Conservation (phyloP, 2,113 vertebrate genomes). For the Hypomesus transpacificus region DNA sequence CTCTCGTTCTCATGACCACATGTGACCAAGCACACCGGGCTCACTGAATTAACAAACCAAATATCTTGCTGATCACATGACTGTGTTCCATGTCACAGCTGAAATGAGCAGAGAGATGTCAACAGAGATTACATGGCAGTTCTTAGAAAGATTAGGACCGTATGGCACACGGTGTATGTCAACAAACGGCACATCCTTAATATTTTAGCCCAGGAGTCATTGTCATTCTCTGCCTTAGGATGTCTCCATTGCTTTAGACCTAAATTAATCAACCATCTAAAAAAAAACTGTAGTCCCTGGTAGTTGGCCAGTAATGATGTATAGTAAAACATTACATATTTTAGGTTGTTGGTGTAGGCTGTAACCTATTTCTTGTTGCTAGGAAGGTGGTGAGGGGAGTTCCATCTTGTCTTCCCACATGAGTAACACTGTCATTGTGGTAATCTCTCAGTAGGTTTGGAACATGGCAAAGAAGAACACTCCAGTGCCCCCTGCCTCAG, state of each 20-base stretch:
- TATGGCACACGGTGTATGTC: not conserved
- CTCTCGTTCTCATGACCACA: not conserved
- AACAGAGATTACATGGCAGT: not conserved
- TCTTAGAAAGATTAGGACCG: not conserved
- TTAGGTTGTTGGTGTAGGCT: not conserved
- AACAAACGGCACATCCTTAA: not conserved
- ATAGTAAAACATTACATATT: too few species aligned
- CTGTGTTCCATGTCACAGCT: not conserved
- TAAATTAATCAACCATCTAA: too few species aligned
- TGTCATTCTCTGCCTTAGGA: too few species aligned
- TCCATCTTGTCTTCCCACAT: not conserved
- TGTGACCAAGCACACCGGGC: not conserved
- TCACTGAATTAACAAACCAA: not conserved
- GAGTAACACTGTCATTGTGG: not conserved
- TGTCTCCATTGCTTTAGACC: too few species aligned
- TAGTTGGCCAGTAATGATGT: too few species aligned
- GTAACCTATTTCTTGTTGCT: not conserved
- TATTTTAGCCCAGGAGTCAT: not conserved
- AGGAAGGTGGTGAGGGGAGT: not conserved
- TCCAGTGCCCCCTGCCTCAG: not conserved
- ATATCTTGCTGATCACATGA: not conserved
- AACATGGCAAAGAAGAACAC: not conserved
- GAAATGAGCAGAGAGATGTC: not conserved
- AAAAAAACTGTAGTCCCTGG: too few species aligned
- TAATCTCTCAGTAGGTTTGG: not conserved